phyloP scores from a whole-genome alignment of 2,888 invertebrate genomes.

The Leptarthrus brevirostris region DNA sequence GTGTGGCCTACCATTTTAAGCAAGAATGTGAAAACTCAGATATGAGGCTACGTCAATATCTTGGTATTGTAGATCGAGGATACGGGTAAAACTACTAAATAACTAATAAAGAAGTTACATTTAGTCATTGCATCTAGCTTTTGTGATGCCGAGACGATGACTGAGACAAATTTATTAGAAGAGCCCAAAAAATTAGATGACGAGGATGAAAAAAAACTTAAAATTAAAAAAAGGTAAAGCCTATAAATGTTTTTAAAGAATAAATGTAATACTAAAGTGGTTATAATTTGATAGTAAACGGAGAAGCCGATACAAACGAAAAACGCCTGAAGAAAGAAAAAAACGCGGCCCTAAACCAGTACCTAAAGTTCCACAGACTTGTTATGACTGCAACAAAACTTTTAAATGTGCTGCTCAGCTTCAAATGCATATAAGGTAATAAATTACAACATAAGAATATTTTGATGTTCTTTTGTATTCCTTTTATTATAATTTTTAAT shows the following conservation, averaged over 20 bases:
- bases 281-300: too few species aligned
- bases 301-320: slow-evolving; percentile 69
- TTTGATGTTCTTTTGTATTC: too few species aligned
- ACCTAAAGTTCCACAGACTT: slow-evolving; percentile 70
- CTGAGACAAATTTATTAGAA: slow-evolving; percentile 65
- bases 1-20: slow-evolving; percentile 74
- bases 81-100: slow-evolving; percentile 61
- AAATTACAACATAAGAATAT: not conserved
- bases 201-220: slow-evolving; percentile 58
- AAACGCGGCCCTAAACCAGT: slow-evolving; percentile 74
- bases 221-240: slow-evolving; percentile 57
- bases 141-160: slow-evolving; percentile 71
- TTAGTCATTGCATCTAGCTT: slow-evolving; percentile 62
- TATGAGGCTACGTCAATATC: slow-evolving; percentile 70
- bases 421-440: slow-evolving; percentile 71
- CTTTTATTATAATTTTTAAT: slow-evolving; percentile 20
- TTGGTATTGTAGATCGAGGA: slow-evolving; percentile 67
- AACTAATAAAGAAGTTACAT: slow-evolving; percentile 43
- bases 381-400: slow-evolving; percentile 72
- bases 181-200: slow-evolving; percentile 53
- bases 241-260: too few species aligned
- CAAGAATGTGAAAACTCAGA: slow-evolving; percentile 74
- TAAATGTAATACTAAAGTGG: too few species aligned
- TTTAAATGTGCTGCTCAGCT: slow-evolving; percentile 74
- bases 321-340: slow-evolving; percentile 70